Evolutionary conservation across 2,113 vertebrate genomes (phyloP).

Genomic region (Madoqua kirkii): DNA sequence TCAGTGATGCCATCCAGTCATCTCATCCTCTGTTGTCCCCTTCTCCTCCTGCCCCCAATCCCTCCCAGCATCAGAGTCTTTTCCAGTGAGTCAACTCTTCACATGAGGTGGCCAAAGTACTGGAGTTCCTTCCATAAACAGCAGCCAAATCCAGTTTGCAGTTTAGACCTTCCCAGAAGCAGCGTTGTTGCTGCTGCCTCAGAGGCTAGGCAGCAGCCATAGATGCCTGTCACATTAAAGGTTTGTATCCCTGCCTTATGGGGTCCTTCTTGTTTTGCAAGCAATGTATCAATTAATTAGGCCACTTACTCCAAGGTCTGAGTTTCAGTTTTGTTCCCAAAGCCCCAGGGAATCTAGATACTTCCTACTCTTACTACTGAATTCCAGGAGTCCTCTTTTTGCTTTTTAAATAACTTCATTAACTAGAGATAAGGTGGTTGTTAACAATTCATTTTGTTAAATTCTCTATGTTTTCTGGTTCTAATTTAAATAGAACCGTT

Average conservation of each 20-base stretch:
- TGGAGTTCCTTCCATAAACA: neutral
- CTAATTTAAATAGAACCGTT: neutral
- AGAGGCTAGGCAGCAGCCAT: neutral
- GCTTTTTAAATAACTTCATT: neutral
- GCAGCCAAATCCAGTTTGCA: neutral
- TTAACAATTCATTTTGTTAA: neutral
- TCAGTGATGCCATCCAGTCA: too few relatives aligned
- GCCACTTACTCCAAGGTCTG: neutral
- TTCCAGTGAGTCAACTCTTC: too few relatives aligned
- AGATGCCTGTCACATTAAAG: too few relatives aligned
- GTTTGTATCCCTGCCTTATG: neutral
- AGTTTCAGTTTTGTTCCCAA: neutral
- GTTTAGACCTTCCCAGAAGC: neutral
- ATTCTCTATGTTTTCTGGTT: neutral
- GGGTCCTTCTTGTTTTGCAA: neutral
- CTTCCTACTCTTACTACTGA: neutral
- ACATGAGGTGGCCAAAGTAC: too few relatives aligned
- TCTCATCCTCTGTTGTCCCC: too few relatives aligned
- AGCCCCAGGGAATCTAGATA: neutral
- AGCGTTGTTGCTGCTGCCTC: neutral
- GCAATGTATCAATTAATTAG: neutral
- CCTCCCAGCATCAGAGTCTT: too few relatives aligned
- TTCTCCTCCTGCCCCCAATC: too few relatives aligned
- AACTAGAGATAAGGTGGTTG: neutral
- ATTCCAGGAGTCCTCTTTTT: neutral